These are phyloP conservation scores for Phasia obesa DNA, from an alignment of 2,888 invertebrate species.

Conservation along the genomic window DNA sequence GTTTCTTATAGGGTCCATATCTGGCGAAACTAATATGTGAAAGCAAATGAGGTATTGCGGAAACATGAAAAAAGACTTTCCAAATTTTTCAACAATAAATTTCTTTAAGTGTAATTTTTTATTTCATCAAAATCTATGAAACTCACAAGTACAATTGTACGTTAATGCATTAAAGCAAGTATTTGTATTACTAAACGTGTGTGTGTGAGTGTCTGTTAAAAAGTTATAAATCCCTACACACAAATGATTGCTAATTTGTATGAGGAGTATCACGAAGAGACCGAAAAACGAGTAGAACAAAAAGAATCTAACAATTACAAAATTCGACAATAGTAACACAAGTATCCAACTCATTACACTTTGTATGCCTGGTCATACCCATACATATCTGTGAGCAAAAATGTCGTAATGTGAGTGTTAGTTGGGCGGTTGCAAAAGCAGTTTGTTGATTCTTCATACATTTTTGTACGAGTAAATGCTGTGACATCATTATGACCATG, in stretches of 20 bases:
- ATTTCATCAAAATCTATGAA: no score
- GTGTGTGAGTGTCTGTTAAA: background rate
- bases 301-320: background rate
- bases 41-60: no score
- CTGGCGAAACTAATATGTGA: no score
- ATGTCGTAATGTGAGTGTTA: background rate
- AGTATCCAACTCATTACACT: constrained; percentile 32
- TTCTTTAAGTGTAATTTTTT: no score
- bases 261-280: constrained; percentile 31
- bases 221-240: constrained; percentile 38
- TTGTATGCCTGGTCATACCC: background rate
- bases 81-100: no score
- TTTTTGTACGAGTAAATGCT: constrained; percentile 21
- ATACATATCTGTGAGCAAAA: background rate
- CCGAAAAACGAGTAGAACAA: constrained; percentile 14
- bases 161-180: no score
- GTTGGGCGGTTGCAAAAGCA: background rate
- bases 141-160: no score
- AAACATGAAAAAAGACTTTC: no score
- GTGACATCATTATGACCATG: constrained; percentile 47
- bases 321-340: constrained; percentile 29
- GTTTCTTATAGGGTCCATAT: no score
- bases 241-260: constrained; percentile 59
- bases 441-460: constrained; percentile 21
- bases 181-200: background rate